Evolutionary conservation across 2,888 invertebrate genomes (phyloP), one percentile per base, ranked within the genome.

Genomic region (Malacosoma neustria): DNA sequence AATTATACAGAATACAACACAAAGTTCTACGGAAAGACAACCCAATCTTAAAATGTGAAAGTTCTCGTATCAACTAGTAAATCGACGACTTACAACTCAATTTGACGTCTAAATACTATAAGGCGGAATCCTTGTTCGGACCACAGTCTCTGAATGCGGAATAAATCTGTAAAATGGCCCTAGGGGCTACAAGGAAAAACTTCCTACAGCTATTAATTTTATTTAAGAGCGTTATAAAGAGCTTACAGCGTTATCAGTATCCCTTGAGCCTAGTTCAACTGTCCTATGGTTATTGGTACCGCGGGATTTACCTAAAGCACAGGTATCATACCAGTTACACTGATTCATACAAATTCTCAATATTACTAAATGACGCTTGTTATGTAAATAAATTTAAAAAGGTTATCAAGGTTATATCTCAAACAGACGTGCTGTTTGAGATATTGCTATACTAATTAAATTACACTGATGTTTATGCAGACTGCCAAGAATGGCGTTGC

Each of bases 191-290:
- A 68, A 61, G 70, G 79, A 77, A 81, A 80, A 80, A 80, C 73
- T 82, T 77, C 69, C 63, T 53, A 63, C 66, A 60, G 77, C 81
- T 74, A 82, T 82, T 79, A 82, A 82, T 68, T 75, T 82, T 81
- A 80, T 82, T 82, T 81, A 81, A 81, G 80, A 66, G 69, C 68
- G 79, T 75, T 80, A 79, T 80, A 81, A 82, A 82, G 61, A 74
- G 75, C 71, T 81, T 76, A 71, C 70, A 71, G 68, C 74, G 77
- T 73, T 82, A 81, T 81, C 80, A 71, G 70, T 57, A 65, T 71
- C 74, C 74, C 74, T 44, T 49, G 67, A 66, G 72, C 58, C 64
- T 69, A 69, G 73, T 74, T 72, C 49, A 46, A 62, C 54, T 64
- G 65, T 58, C 69, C 63, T 62, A 57, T 63, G 64, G 68, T 69